Conservation (phyloP, 2,113 vertebrate species). For the Cygnus buccinator region DNA sequence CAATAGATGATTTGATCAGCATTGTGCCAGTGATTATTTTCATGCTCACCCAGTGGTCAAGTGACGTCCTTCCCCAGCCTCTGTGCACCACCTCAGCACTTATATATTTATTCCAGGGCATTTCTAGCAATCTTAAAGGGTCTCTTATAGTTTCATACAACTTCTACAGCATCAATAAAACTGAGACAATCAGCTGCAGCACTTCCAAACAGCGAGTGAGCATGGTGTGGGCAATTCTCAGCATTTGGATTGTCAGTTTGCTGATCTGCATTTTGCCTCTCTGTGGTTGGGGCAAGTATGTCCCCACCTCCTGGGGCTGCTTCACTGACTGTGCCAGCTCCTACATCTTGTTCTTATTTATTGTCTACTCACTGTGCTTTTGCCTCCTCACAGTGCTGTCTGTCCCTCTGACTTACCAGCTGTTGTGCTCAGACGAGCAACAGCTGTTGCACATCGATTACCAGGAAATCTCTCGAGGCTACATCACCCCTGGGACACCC, state of each 20-base stretch:
- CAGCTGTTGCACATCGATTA: slow-evolving; percentile 72
- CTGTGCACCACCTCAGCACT: slow-evolving; percentile 89
- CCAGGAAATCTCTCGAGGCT: slow-evolving; percentile 73
- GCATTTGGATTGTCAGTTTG: slow-evolving; percentile 85
- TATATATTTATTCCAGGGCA: slow-evolving; percentile 90
- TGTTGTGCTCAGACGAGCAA: slow-evolving; percentile 89
- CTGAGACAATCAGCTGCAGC: slow-evolving; percentile 51
- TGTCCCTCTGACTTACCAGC: slow-evolving; percentile 82
- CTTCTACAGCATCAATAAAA: slow-evolving; percentile 83
- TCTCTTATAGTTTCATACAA: slow-evolving; percentile 89
- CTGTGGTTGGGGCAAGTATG: slow-evolving; percentile 90
- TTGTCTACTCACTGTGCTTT: slow-evolving; percentile 84
- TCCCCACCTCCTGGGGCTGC: slow-evolving; percentile 87
- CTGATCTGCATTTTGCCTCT: slow-evolving; percentile 86
- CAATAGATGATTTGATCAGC: slow-evolving; percentile 90
- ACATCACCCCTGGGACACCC: slow-evolving; percentile 71
- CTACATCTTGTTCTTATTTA: slow-evolving; percentile 82
- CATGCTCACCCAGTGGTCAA: slow-evolving; percentile 86
- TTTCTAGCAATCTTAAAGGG: slow-evolving; percentile 93
- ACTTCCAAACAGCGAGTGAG: slow-evolving; percentile 59
- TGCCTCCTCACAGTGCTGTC: slow-evolving; percentile 83
- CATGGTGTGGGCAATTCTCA: slow-evolving; percentile 79
- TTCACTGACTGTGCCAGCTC: slow-evolving; percentile 82
- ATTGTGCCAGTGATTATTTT: slow-evolving; percentile 86
- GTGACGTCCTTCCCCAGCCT: slow-evolving; percentile 57